phyloP scores from a whole-genome alignment of 2,797 vertebrate species.

The Tamandua tetradactyla region DNA sequence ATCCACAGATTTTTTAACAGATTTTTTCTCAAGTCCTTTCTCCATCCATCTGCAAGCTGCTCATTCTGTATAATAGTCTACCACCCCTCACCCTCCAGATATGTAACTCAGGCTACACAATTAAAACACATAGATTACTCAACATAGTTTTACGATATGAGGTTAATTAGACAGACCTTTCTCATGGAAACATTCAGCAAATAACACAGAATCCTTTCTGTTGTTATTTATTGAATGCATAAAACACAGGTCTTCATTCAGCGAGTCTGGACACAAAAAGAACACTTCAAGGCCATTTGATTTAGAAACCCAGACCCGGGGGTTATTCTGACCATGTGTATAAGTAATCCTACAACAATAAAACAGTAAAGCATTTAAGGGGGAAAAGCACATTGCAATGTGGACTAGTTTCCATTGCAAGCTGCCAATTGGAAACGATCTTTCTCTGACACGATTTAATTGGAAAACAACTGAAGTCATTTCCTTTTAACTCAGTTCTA shows the following conservation, averaged over 20 bases:
- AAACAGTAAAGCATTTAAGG: background rate
- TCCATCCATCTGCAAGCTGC: constrained; percentile 33
- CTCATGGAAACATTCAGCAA: constrained; percentile 51
- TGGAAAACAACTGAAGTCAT: constrained; percentile 69
- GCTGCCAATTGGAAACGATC: constrained; percentile 61
- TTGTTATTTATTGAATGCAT: constrained; percentile 57
- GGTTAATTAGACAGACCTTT: constrained; percentile 45
- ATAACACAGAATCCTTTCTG: constrained; percentile 45
- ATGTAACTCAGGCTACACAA: background rate
- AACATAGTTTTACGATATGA: background rate
- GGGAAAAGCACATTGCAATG: background rate
- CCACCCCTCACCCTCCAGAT: background rate
- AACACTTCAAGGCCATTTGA: constrained; percentile 7
- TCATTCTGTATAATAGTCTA: background rate
- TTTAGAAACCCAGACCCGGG: constrained; percentile 30
- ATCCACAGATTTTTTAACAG: constrained; percentile 43
- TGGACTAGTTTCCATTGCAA: constrained; percentile 60
- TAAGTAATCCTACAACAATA: background rate
- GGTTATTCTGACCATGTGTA: background rate
- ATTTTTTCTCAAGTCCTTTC: background rate
- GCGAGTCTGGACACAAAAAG: constrained; percentile 10
- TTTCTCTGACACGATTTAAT: constrained; percentile 67
- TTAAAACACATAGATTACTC: background rate
- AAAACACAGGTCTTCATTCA: constrained; percentile 58
- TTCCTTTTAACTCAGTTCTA: constrained; percentile 66